Base-by-base conservation (phyloP, 1,140 invertebrate genomes). In the Nebria ingens region DNA sequence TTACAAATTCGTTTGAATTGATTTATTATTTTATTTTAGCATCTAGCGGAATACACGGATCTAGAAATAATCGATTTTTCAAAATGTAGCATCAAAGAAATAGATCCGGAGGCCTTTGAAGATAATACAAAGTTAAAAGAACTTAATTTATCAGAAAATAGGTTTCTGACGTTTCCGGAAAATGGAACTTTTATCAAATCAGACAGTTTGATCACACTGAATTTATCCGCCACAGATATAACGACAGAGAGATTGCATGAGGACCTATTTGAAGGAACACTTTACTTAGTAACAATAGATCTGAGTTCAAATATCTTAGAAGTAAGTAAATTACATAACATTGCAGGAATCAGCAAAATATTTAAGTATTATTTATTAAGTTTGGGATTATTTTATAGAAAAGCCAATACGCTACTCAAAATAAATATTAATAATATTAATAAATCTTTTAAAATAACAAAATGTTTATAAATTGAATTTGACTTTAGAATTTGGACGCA, bases 251-350 rank as follows among this genome's bases (percentile, higher is more conserved):
- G 25, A 12, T 50, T 61, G 42, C 17, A 55, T 1, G 15, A 29
- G 11, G 40, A 59, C 20, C 50, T 57, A 4, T 65, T 68, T 19
- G 23, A 42, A 12, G 52, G 54, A 0, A 9, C 64, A n/a, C 55
- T 51, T 9, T 56, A 60, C 20, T 49, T 68, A 19, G 60, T 64
- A 54, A 38, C 20, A 9, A 58, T 77, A 21, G 71, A 76, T 57
- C 57, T 81, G 59, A 67, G 74, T 56, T 73, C 73, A 45, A 81
- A 70, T 71, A 53, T 58, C 80, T 20, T 73, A 66, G n/a, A n/a
- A n/a, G n/a, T n/a, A n/a, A n/a, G n/a, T n/a, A n/a, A n/a, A n/a
- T n/a, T n/a, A n/a, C n/a, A n/a, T n/a, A n/a, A n/a, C n/a, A n/a
- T n/a, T n/a, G n/a, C n/a, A n/a, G n/a, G n/a, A n/a, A n/a, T n/a